Evolutionary conservation across 2,113 vertebrate genomes (phyloP).

Genomic region (Phrynocephalus versicolor): DNA sequence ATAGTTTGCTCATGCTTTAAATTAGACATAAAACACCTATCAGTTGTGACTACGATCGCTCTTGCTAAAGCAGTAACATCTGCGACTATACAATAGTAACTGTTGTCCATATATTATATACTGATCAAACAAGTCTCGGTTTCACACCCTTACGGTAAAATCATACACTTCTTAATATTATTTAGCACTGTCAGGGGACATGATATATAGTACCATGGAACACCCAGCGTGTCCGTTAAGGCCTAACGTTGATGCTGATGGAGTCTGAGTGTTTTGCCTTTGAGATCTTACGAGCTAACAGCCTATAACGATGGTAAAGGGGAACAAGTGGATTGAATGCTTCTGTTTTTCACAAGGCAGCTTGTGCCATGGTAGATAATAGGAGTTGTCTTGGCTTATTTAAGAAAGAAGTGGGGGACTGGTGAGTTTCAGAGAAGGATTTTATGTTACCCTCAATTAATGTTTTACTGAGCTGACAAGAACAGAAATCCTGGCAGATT

Average conservation of each 20-base stretch:
- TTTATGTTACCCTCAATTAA: conserved; percentile 65
- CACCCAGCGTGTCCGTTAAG: background rate
- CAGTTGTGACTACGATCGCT: background rate
- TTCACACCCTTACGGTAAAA: background rate
- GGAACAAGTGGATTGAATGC: conserved; percentile 24
- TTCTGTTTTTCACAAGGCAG: conserved; percentile 52
- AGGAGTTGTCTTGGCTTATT: conserved; percentile 51
- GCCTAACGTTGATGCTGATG: background rate
- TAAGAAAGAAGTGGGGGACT: conserved; percentile 27
- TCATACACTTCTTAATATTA: background rate
- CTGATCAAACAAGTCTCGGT: background rate
- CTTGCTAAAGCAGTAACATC: background rate
- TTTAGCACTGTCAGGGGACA: background rate
- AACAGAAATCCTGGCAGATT: conserved; percentile 48
- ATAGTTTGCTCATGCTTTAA: background rate
- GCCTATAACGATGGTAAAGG: background rate
- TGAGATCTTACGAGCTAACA: conserved; percentile 31
- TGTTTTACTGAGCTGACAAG: conserved; percentile 50
- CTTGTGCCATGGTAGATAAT: conserved; percentile 38
- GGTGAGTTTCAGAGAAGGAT: conserved; percentile 37
- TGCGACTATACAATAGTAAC: background rate
- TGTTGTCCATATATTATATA: background rate
- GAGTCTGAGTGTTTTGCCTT: conserved; percentile 12
- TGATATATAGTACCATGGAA: too few species aligned
- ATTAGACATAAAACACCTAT: background rate